Conservation (phyloP, 2,888 invertebrate species). For the Empis stercorea region DNA sequence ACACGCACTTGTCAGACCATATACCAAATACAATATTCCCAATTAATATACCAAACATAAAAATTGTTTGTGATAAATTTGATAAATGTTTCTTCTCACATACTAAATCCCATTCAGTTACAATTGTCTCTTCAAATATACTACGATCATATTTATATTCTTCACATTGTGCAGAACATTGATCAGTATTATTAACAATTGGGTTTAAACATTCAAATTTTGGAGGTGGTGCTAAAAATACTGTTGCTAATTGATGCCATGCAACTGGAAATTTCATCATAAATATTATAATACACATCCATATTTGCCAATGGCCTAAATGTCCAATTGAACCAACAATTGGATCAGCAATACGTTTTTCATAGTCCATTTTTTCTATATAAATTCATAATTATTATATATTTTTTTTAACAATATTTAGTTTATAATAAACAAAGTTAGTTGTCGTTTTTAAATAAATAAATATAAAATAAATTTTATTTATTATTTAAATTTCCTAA, state of each 20-base stretch:
- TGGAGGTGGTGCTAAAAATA: constrained; percentile 60
- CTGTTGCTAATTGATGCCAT: constrained; percentile 68
- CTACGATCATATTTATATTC: constrained; percentile 44
- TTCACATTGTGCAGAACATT: constrained; percentile 45
- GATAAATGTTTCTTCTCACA: constrained; percentile 43
- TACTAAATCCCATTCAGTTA: constrained; percentile 63
- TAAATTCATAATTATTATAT: no score
- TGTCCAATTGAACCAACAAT: constrained; percentile 57
- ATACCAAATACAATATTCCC: constrained; percentile 64
- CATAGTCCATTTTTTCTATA: constrained; percentile 13
- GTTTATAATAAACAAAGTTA: no score
- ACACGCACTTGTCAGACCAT: constrained; percentile 57
- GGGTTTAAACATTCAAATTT: constrained; percentile 40
- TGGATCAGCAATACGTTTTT: constrained; percentile 40
- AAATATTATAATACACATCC: constrained; percentile 54
- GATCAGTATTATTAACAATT: constrained; percentile 27
- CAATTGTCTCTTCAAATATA: constrained; percentile 56
- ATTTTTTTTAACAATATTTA: no score
- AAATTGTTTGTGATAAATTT: constrained; percentile 61
- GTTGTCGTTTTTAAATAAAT: no score
- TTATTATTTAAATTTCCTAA: no score
- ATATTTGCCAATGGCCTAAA: constrained; percentile 62
- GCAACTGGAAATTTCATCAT: constrained; percentile 65
- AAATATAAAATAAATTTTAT: no score
- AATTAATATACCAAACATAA: constrained; percentile 64